phyloP scores from a whole-genome alignment of 2,888 invertebrate species.

The Lasioglossum calceatum region DNA sequence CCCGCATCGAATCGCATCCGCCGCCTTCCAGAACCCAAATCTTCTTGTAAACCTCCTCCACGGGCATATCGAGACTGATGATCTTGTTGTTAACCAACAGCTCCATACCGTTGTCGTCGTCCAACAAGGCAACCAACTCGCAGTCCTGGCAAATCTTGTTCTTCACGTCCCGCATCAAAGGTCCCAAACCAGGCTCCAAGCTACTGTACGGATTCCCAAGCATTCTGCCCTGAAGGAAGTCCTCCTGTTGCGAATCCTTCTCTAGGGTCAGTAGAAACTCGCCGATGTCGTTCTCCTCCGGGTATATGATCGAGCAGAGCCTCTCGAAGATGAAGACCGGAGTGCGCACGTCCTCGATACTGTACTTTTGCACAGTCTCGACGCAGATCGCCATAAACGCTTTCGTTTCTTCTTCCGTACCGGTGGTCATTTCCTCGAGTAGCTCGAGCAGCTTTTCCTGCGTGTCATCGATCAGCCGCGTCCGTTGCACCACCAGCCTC shows the following conservation, averaged over 20 bases:
- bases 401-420: conserved; percentile 97
- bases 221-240: conserved; percentile 99
- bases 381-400: conserved; percentile 99
- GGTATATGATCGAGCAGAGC: conserved; percentile 98
- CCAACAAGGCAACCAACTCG: conserved; percentile 97
- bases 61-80: conserved; percentile 97
- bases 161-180: conserved; percentile 99
- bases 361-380: conserved; percentile 96
- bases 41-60: conserved; percentile 93
- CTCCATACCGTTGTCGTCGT: conserved; percentile 99
- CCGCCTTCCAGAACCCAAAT: conserved; percentile 95
- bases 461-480: conserved; percentile 97
- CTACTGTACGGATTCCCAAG: conserved; percentile 99
- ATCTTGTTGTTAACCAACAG: conserved; percentile 98
- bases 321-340: conserved; percentile 99
- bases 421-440: conserved; percentile 97
- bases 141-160: conserved; percentile 99
- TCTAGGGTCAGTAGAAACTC: conserved; percentile 98
- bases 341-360: conserved; percentile 96
- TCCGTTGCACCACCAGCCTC: conserved; percentile 96
- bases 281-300: conserved; percentile 98
- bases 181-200: conserved; percentile 96
- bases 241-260: conserved; percentile 99
- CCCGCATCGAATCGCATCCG: conserved; percentile 97
- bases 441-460: conserved; percentile 97